Conservation (phyloP, 2,888 invertebrate genomes). For the Epinotia nisella region DNA sequence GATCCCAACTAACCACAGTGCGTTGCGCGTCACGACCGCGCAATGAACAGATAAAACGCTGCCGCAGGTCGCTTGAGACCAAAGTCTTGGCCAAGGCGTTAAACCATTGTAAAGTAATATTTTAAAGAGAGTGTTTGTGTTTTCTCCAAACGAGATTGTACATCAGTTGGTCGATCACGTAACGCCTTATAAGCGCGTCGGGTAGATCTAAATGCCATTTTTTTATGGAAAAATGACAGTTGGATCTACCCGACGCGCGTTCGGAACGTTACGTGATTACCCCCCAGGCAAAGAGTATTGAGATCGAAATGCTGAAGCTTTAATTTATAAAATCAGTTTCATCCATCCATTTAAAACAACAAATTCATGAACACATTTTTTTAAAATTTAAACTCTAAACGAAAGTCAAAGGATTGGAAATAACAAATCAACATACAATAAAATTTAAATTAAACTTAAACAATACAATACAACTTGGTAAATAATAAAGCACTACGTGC, state of each 20-base stretch:
- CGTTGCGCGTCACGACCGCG: too few relatives aligned
- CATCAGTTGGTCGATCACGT: too few relatives aligned
- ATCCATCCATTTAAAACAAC: background rate
- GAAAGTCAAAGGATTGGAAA: slow-evolving; percentile 21
- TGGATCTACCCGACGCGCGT: too few relatives aligned
- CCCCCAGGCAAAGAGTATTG: background rate
- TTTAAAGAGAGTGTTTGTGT: background rate
- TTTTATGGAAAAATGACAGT: too few relatives aligned
- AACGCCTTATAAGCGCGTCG: too few relatives aligned
- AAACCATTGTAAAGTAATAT: too few relatives aligned
- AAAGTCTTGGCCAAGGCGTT: too few relatives aligned
- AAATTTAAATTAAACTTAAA: slow-evolving; percentile 30
- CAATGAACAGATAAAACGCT: too few relatives aligned
- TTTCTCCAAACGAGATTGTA: background rate
- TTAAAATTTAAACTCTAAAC: background rate
- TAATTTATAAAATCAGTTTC: background rate
- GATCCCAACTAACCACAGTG: too few relatives aligned
- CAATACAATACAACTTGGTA: slow-evolving; percentile 31
- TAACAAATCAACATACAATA: slow-evolving; percentile 41
- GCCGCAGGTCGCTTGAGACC: too few relatives aligned
- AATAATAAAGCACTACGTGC: slow-evolving; percentile 32
- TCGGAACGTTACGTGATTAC: too few relatives aligned
- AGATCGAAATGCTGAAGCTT: background rate
- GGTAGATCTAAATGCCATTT: too few relatives aligned
- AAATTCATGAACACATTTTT: background rate